Evolutionary conservation across 2,113 vertebrate species (phyloP).

Genomic region (Vimba vimba): DNA sequence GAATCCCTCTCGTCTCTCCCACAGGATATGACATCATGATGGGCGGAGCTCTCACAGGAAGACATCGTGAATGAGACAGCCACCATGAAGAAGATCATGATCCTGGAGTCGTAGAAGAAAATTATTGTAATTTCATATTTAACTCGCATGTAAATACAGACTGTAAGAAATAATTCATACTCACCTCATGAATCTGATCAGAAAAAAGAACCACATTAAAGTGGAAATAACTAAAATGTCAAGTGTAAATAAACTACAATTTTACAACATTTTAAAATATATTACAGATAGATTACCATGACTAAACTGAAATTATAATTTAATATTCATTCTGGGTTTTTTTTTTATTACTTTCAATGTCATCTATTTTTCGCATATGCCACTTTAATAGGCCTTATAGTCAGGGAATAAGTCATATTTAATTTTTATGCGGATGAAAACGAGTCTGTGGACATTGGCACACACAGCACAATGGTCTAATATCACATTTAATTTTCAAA

Average conservation of each 20-base stretch:
- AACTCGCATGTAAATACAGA: neutral
- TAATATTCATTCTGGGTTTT: no score
- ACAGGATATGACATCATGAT: constrained; percentile 24
- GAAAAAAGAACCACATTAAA: neutral
- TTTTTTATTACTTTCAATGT: no score
- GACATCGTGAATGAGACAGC: neutral
- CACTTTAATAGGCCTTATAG: no score
- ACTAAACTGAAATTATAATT: no score
- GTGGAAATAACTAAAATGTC: neutral
- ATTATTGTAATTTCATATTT: neutral
- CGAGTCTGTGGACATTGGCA: no score
- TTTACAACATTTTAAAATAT: neutral
- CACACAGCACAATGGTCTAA: no score
- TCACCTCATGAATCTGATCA: neutral
- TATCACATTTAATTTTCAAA: no score
- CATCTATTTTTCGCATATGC: no score
- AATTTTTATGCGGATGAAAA: no score
- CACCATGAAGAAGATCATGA: neutral
- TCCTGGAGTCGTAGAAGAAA: neutral
- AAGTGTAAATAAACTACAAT: constrained; percentile 23
- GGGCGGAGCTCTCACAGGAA: neutral
- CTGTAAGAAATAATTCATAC: neutral
- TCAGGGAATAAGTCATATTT: no score
- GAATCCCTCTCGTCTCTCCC: neutral
- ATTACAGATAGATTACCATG: neutral